Conservation (phyloP, 2,113 vertebrate genomes). For the Neogale vison region DNA sequence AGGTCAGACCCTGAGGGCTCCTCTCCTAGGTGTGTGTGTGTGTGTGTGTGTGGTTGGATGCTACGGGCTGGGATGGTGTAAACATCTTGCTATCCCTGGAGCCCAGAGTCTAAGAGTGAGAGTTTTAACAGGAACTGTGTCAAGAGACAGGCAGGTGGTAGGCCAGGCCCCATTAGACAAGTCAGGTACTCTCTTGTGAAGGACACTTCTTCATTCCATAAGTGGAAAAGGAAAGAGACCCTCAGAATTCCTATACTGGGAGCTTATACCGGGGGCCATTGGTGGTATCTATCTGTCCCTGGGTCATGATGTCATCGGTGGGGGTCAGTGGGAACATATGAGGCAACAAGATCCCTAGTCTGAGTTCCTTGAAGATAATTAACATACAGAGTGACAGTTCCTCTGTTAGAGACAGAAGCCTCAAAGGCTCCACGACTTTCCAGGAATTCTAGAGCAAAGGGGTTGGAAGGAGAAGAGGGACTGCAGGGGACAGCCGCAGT, state of each 20-base stretch:
- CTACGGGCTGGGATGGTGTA: neutral
- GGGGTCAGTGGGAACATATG: neutral
- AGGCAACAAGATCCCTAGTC: neutral
- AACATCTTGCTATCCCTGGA: neutral
- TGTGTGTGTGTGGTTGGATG: neutral
- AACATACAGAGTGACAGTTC: neutral
- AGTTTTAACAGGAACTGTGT: neutral
- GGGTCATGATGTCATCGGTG: no score
- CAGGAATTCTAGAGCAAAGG: neutral
- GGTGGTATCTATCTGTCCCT: neutral
- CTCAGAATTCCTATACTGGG: neutral
- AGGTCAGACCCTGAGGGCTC: neutral
- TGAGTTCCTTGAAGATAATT: neutral
- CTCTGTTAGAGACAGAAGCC: neutral
- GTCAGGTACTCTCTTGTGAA: neutral
- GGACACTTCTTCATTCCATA: neutral
- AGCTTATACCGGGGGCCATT: neutral
- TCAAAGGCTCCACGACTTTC: neutral
- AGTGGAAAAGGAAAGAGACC: neutral
- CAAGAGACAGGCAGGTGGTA: neutral
- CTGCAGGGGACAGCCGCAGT: neutral
- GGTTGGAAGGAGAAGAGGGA: neutral
- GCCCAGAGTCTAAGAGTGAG: neutral
- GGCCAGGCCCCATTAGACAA: neutral
- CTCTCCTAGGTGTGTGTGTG: neutral